Percentiles rank a stretch among this genome's conserved stretches.
Evolutionary conservation across 1,140 invertebrate genomes (phyloP).

Genomic region (Cataglyphis hispanica): DNA sequence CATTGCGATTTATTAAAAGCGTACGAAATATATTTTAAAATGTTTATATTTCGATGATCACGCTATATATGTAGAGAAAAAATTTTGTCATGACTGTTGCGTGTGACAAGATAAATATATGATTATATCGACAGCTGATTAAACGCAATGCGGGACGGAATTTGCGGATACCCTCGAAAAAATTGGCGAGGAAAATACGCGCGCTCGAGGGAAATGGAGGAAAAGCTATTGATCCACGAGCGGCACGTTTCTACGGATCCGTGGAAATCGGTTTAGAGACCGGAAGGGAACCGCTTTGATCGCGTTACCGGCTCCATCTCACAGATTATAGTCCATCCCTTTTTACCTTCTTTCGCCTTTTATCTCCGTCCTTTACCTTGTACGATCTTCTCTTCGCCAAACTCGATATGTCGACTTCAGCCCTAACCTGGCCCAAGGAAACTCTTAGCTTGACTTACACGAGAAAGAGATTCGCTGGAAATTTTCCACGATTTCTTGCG

Average conservation of each 20-base stretch:
- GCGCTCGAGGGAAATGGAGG: not conserved
- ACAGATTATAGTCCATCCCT: slow-evolving; percentile 70
- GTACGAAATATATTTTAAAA: not conserved
- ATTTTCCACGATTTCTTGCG: slow-evolving; percentile 6
- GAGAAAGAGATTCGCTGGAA: slow-evolving; percentile 16
- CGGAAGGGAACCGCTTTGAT: slow-evolving; percentile 75
- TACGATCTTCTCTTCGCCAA: slow-evolving; percentile 53
- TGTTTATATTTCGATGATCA: too few species aligned
- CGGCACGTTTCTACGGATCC: slow-evolving; percentile 72
- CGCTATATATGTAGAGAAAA: not conserved
- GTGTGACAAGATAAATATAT: not conserved
- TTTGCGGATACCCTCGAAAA: not conserved
- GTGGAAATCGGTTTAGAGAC: slow-evolving; percentile 76
- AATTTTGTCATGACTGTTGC: not conserved
- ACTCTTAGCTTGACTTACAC: slow-evolving; percentile 57
- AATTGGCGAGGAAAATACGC: slow-evolving; percentile 22
- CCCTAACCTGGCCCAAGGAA: slow-evolving; percentile 64
- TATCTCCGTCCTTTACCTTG: slow-evolving; percentile 49
- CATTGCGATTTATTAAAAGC: not conserved
- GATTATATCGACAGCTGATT: not conserved
- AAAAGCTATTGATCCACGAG: slow-evolving; percentile 63
- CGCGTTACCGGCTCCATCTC: slow-evolving; percentile 77
- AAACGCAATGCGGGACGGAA: not conserved
- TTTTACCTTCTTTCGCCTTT: slow-evolving; percentile 49
- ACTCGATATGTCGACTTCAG: slow-evolving; percentile 74